These are phyloP conservation scores for Eupithecia insigniata DNA, from an alignment of 2,888 invertebrate species.

Conservation along the genomic window DNA sequence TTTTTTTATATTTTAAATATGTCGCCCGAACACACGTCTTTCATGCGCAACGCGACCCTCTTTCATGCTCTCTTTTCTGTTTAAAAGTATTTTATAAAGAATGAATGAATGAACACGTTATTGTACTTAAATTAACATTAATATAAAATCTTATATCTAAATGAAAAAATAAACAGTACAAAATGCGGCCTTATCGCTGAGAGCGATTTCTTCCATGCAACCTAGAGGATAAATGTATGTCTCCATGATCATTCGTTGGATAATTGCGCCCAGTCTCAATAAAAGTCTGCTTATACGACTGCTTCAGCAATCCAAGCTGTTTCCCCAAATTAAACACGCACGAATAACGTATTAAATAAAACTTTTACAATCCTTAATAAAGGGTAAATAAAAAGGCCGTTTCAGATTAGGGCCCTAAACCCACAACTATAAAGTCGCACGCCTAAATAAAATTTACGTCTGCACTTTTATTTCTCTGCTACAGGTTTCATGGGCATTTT, in stretches of 20 bases:
- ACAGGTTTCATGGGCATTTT: constrained; percentile 4
- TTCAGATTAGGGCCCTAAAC: constrained; percentile 36
- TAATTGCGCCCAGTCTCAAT: constrained; percentile 1
- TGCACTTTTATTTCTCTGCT: background rate
- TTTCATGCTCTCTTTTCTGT: background rate
- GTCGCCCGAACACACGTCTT: too few species aligned
- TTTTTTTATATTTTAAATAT: too few species aligned
- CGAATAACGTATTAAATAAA: constrained; percentile 45
- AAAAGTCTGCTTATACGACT: constrained; percentile 19
- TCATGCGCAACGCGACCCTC: background rate
- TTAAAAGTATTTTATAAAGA: too few species aligned
- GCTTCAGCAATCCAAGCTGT: constrained; percentile 26
- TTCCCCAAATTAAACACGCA: constrained; percentile 42
- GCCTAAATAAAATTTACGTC: constrained; percentile 21
- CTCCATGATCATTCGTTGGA: constrained; percentile 1
- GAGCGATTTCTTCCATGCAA: too few species aligned
- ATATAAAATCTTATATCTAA: too few species aligned
- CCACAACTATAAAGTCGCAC: constrained; percentile 38
- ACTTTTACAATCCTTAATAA: constrained; percentile 45
- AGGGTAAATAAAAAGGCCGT: constrained; percentile 35
- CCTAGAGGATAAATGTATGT: background rate
- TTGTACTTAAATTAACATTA: too few species aligned
- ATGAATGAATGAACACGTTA: too few species aligned
- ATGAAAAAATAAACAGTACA: too few species aligned
- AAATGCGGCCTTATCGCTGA: too few species aligned